Base-by-base conservation (phyloP, 2,797 vertebrate species). In the Poecilia velifera region DNA sequence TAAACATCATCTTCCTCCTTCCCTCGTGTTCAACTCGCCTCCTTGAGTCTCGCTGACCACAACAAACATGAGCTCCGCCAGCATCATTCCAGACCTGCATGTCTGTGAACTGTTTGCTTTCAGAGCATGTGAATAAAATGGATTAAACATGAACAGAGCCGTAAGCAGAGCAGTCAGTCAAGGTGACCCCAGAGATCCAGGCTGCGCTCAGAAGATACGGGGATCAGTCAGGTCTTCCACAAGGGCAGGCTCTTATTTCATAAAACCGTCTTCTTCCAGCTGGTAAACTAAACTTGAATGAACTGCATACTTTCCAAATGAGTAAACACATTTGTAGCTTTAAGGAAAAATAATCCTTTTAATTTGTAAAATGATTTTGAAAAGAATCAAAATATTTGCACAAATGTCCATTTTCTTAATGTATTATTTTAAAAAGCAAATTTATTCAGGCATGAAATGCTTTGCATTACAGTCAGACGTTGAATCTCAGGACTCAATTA, bases 161-260 rank as follows among this genome's bases (percentile, higher is more conserved):
- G 14, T 16, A 34, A 88, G 82, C 83, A 77, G 71, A 77, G 89
- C 86, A 88, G 83, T 89, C 87, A 87, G 87, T 91, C 92, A 94
- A 93, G 91, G 94, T 94, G 88, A 95, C 94, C 93, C 91, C 82
- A 70, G 92, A 94, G 94, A 93, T 89, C 74, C 22, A 80, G 88
- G 86, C 95, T 96, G 95, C 85, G 84, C 87, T 88, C 76, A 84
- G 87, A 87, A 95, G 95, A 96, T 96, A 96, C 92, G 93, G 92
- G 95, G 94, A 95, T 96, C 94, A 95, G 92, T 2, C 84, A 87
- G 91, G 89, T 93, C 91, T 93, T 91, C 94, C 92, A 87, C 95
- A 93, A 94, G 93, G 57, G 82, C 89, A 72, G 73, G 45, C 81
- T 84, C 76, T 59, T 55, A 77, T 78, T 89, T 76, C 78, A 66